Evolutionary conservation across 2,888 invertebrate genomes (phyloP).

Genomic region (Drosophila mercatorum): DNA sequence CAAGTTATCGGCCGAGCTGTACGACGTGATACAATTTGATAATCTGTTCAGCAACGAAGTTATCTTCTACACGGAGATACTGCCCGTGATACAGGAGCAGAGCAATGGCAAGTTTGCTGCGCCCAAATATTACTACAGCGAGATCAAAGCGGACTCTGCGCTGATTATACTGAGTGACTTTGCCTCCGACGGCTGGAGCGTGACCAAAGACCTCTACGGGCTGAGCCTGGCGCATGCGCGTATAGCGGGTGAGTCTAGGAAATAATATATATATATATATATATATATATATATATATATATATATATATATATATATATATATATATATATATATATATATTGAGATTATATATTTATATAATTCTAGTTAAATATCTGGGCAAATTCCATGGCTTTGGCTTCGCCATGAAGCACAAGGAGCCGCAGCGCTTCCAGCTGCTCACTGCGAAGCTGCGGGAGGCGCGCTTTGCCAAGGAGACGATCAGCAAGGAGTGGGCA

Average conservation of each 20-base stretch:
- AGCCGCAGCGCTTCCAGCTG: slow-evolving; percentile 63
- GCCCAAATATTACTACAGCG: slow-evolving; percentile 79
- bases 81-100: slow-evolving; percentile 71
- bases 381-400: slow-evolving; percentile 82
- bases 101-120: slow-evolving; percentile 55
- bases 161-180: slow-evolving; percentile 81
- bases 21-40: slow-evolving; percentile 71
- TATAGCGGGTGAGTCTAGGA: slow-evolving; percentile 66
- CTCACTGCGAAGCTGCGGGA: slow-evolving; percentile 69
- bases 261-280: not conserved
- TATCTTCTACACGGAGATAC: slow-evolving; percentile 73
- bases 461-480: slow-evolving; percentile 64
- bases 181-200: slow-evolving; percentile 68
- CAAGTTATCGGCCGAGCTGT: slow-evolving; percentile 63
- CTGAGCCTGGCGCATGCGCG: slow-evolving; percentile 82
- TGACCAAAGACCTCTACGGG: slow-evolving; percentile 72
- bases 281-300: not conserved
- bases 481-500: slow-evolving; percentile 46
- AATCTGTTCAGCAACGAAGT: slow-evolving; percentile 82
- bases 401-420: slow-evolving; percentile 76
- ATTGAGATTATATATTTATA: not conserved
- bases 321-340: not conserved
- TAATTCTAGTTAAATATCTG: slow-evolving; percentile 66
- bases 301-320: not conserved
- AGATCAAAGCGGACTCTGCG: slow-evolving; percentile 64